phyloP scores from a whole-genome alignment of 2,113 vertebrate species.

The Mormyrus iriodes region DNA sequence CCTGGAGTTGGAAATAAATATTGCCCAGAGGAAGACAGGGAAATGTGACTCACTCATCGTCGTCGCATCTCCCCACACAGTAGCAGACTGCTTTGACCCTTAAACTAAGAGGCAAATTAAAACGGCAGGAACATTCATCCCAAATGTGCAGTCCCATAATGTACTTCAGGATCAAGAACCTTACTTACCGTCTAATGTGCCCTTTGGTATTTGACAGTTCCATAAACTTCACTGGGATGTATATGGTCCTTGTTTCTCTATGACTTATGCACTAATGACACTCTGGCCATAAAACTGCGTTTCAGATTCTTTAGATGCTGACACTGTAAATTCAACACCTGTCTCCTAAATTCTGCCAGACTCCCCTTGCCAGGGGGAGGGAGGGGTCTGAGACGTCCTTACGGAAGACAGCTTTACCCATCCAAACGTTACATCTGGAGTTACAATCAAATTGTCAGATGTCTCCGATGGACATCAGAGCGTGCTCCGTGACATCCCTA shows the following conservation, averaged over 20 bases:
- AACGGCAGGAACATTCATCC: not conserved
- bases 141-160: not conserved
- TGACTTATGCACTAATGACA: not conserved
- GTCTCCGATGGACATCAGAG: not conserved
- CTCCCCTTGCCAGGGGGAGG: not conserved
- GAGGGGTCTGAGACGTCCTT: not conserved
- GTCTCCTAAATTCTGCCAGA: constrained; percentile 2
- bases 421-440: not conserved
- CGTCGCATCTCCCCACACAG: not conserved
- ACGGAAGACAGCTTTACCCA: not conserved
- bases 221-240: not conserved
- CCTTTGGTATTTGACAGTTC: not conserved
- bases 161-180: not conserved
- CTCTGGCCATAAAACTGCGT: not conserved
- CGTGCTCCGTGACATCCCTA: not conserved
- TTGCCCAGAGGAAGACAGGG: not conserved
- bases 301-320: not conserved
- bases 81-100: not conserved
- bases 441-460: not conserved
- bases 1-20: not conserved
- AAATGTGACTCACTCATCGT: not conserved
- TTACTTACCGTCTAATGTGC: not conserved
- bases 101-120: not conserved
- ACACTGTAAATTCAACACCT: not conserved
- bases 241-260: not conserved